Base-by-base conservation (phyloP, 2,888 invertebrate genomes). In the Alloscopus bannaensis region DNA sequence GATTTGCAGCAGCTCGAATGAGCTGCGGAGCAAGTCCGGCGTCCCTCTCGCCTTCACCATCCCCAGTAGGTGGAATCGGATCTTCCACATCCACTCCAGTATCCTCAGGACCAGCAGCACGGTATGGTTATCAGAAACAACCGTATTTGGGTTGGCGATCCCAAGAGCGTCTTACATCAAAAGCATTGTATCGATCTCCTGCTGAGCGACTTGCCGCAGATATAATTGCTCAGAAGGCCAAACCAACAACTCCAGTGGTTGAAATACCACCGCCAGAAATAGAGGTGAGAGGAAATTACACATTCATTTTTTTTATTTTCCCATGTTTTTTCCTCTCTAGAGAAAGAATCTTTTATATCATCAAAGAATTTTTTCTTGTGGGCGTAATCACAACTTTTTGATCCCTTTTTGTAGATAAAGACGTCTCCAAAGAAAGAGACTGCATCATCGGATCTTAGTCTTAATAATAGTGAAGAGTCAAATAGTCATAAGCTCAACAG, bases 111-210 rank as follows among this genome's bases (percentile, higher is more conserved):
- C 85, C 85, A 40, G 55, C 81, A 36, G 81, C 84, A 40, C 78
- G 84, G 24, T 81, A 83, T 47, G 79, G 81, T 24, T 95, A 94
- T 88, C 94, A 94, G 85, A 91, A 95, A 45, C 94, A 95, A 88
- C 96, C 96, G 0, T 96, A 96, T 89, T 91, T 96, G 81, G 96
- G 96, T 65, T 96, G 96, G 96, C 91, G 96, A 86, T 91, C 91
- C 2, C 93, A 95, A 88, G 96, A 96, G 89, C 91, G 95, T 82
- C 90, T 96, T 68, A 84, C 82, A 45, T 80, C 84, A 3, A 91
- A 93, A 85, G 75, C 83, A n/a, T 78, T 82, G 29, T 86, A 84
- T 70, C 91, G 91, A 86, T 88, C 89, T 1, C 84, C 87, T 20
- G 83, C 86, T 65, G 87, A 87, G 82, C 91, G 95, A 87, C 60